Base-by-base conservation (phyloP, 2,113 vertebrate species). In the Trematocara marginatum region DNA sequence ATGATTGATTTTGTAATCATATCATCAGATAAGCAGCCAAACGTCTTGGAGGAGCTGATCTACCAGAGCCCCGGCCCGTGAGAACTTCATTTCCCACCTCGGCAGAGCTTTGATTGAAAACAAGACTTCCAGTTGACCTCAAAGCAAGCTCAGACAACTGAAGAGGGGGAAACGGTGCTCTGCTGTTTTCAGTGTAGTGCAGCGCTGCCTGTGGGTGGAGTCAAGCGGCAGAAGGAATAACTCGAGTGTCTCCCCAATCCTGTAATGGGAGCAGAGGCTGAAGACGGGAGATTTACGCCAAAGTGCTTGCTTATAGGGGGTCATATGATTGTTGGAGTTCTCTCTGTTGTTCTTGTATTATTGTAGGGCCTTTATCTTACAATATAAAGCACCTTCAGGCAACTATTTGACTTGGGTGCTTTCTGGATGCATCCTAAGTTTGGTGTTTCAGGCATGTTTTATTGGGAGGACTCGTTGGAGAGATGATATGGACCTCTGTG, bases 401-500 rank as follows among this genome's bases (percentile, higher is more conserved):
- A 59, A 59, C 56, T 59, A 9, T 20, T 29, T 15, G 12, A 57
- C 2, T 15, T 0, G 7, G 0, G 54, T 57, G 54, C 54, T 57
- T 29, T 31, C 26, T 59, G 26, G 56, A 59, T 31, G 56, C 26
- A 31, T 59, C 26, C 26, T 16, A 31, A 59, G 56, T 31, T 0
- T 9, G 26, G 7, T 59, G 54, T 57, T 31, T 57, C 7, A 59
- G 56, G 26, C 56, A 59, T 59, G 26, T 1, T 9, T 59, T 0
- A 59, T 59, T 59, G 26, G 26, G 56, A 59, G 4, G 7, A 59
- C 56, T 0, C 7, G n/a, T n/a, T n/a, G n/a, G n/a, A n/a, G n/a
- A n/a, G n/a, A n/a, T n/a, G n/a, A 16, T 31, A 59, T 31, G 26
- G 0, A 59, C 26, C 1, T 45, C 3, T 11, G 12, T 6, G 42